Conservation (phyloP, 2,113 vertebrate species). For the Coracopsis vasa region DNA sequence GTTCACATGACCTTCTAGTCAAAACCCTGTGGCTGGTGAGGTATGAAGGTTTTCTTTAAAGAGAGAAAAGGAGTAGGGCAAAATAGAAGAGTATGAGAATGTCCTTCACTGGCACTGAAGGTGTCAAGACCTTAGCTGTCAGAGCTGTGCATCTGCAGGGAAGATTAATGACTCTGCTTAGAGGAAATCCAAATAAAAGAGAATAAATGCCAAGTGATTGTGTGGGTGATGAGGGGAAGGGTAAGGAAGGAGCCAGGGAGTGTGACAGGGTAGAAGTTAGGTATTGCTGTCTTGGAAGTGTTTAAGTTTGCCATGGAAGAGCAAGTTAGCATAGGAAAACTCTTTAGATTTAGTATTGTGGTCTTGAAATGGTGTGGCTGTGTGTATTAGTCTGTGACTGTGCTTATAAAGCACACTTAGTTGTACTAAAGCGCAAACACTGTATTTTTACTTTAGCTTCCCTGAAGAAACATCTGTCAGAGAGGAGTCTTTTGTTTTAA, state of each 20-base stretch:
- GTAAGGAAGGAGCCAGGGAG: neutral
- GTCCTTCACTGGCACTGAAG: conserved; percentile 36
- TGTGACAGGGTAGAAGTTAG: neutral
- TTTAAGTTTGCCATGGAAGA: conserved; percentile 39
- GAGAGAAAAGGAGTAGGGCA: neutral
- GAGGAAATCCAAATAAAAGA: conserved; percentile 73
- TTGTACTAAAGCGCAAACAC: neutral
- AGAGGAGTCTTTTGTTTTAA: neutral
- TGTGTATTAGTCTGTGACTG: neutral
- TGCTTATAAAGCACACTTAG: neutral
- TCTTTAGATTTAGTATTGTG: neutral
- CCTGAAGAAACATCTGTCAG: neutral
- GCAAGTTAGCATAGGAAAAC: conserved; percentile 45
- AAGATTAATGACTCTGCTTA: conserved; percentile 79
- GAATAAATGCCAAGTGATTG: conserved; percentile 57
- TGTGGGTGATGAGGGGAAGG: conserved; percentile 54
- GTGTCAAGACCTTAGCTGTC: conserved; percentile 71
- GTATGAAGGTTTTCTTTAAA: conserved; percentile 27
- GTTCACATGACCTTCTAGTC: conserved; percentile 63
- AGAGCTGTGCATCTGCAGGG: conserved; percentile 60
- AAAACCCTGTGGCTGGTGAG: conserved; percentile 39
- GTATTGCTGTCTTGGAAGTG: neutral
- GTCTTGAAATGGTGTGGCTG: neutral
- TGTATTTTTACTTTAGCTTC: neutral
- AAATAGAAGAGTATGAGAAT: neutral